Evolutionary conservation across 2,113 vertebrate species (phyloP), one percentile per base, ranked within the genome.

Genomic region (Phrynosoma blainvillii): DNA sequence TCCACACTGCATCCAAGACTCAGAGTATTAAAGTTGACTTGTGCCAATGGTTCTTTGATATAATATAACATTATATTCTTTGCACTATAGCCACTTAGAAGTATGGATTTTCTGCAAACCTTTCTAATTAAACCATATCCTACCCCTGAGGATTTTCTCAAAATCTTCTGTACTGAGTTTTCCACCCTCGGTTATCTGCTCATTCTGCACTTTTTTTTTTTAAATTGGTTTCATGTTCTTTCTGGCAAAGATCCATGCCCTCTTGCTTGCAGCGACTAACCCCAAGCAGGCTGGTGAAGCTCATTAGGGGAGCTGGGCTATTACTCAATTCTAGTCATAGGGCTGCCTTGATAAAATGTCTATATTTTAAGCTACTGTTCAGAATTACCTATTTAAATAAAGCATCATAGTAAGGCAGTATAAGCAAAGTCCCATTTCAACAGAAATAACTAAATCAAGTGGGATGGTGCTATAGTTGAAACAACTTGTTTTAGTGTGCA

Each of bases 71-170:
- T 70, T 79, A 70, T 16, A 81, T 62, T 74, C 10, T 25, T 80
- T 42, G 47, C 14, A 36, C 47, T 79, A 54, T 18, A 71, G 32
- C 8, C 71, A n/a, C 81, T 75, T 75, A 87, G 56, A 87, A 81
- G 20, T 82, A 75, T 47, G 36, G 27, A 74, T 62, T 81, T 79
- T 87, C 27, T 87, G 66, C 54, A 75, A 62, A 82, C 30, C 52
- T 54, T 87, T 87, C 40, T 75, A 82, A 82, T 75, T 87, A 82
- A 87, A 82, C 79, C 27, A 52, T 76, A 87, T 52, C 59, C 78
- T 56, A 52, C 32, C 86, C 84, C 79, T 42, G 36, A 75, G 79
- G 68, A 78, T 52, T 40, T 32, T 66, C 56, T 87, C 27, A 82
- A 73, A 84, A 76, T 76, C 73, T 62, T 65, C 84, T 42, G 30